phyloP scores from a whole-genome alignment of 2,888 invertebrate genomes.

The Melanchra persicariae region DNA sequence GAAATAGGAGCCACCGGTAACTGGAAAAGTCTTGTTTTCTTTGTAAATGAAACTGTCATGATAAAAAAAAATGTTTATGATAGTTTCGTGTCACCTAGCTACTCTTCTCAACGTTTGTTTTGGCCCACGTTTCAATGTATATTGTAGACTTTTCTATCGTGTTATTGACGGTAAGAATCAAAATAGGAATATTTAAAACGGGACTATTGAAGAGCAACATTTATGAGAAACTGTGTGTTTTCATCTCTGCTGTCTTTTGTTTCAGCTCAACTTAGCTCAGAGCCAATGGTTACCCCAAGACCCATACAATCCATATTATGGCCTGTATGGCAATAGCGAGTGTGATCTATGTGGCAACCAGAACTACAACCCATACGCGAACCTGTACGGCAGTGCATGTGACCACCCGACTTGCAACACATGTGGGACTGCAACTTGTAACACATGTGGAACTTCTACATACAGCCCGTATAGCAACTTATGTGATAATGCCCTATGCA shows the following conservation, averaged over 20 bases:
- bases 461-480: not conserved
- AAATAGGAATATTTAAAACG: not conserved
- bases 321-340: not conserved
- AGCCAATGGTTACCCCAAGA: conserved; percentile 23
- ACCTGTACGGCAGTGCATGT: not conserved
- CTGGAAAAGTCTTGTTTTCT: conserved; percentile 26
- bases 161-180: not conserved
- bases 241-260: conserved; percentile 3
- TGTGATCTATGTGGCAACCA: not conserved
- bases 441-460: not conserved
- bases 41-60: conserved; percentile 32
- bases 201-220: not conserved
- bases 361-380: conserved; percentile 5
- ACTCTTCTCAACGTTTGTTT: not conserved
- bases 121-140: not conserved
- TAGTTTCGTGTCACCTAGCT: conserved; percentile 12
- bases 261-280: conserved; percentile 39
- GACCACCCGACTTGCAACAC: not conserved
- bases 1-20: conserved; percentile 17
- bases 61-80: conserved; percentile 26
- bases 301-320: conserved; percentile 1
- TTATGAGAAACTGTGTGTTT: not conserved
- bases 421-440: not conserved
- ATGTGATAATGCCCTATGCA: not conserved
- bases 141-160: not conserved